Base-by-base conservation (phyloP, 2,113 vertebrate genomes). In the Nannospalax galili region DNA sequence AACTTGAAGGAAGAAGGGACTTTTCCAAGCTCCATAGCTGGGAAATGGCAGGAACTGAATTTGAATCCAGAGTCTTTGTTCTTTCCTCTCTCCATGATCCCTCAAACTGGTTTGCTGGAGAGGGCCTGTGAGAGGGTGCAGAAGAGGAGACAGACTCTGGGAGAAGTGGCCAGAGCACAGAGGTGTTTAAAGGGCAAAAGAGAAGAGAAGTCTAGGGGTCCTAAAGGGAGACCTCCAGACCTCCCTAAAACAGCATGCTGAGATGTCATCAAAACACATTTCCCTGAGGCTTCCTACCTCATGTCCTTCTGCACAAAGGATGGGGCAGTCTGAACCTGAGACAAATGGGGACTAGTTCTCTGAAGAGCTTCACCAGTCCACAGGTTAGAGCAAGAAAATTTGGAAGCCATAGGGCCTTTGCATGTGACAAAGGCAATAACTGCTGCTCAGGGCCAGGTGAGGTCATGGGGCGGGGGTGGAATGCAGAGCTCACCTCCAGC, bases 11-110 rank as follows among this genome's bases (percentile, higher is more conserved):
- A 78, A 20, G 67, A 65, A 42, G 56, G 42, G 40, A 24, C 69
- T 78, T 70, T 64, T 22, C 58, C 87, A 79, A 81, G 64, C 58
- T 75, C 60, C 42, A 5, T 19, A 67, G 37, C 64, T 77, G 32
- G 72, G 28, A 24, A 84, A 62, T 67, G 52, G 56, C 15, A 67
- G 56, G 30, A 91, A 60, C 2, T 48, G 45, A 52, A 62, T 92
- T 87, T 19, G 45, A 84, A 92, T 70, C 48, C 86, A 89, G 74
- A 79, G 52, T 16, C 60, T 92, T 79, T 80, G 67, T 84, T 93
- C 90, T 96, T 95, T 87, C 56, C 40, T 80, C 62, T 73, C 11
- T 48, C 73, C 32, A 24, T 56, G 20, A 72, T 28, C 15, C 45
- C 4, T 73, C 56, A 45, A 26, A 14, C 60, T 58, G 35, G 28